Base-by-base conservation (phyloP, 2,797 vertebrate species). In the Pangasius djambal region DNA sequence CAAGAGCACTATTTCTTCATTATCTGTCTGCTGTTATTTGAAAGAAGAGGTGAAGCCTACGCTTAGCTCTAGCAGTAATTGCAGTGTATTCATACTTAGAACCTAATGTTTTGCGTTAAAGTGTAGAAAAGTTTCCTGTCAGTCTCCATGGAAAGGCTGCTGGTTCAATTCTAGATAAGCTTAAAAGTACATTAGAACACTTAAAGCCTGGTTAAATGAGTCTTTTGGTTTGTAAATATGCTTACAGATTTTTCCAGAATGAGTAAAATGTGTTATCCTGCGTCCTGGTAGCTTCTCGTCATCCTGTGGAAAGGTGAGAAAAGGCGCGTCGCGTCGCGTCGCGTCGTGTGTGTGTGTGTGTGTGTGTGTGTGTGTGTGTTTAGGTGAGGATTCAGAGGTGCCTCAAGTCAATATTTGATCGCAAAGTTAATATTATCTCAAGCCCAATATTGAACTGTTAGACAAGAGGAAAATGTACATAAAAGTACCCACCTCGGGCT, bases 381-480 rank as follows among this genome's bases (percentile, higher is more conserved):
- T 94, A 93, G 88, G 93, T 94, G 94, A 95, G 95, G 95, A 96
- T 96, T 95, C 95, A 94, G 95, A 96, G 94, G 94, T 95, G 94
- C 93, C 94, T 94, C 95, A 93, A 94, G 95, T 95, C 95, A 95
- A 96, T 94, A 95, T 96, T 95, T 95, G 96, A 95, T 96, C 95
- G 93, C 94, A 94, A 95, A 96, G 96, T 96, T 96, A 96, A 96
- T 95, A 95, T 95, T 94, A 95, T 96, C 95, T 96, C 95, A 96
- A 95, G 95, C 94, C 96, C 95, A 96, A 96, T 96, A 95, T 93
- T 95, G 95, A 95, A 94, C 95, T 93, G 94, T 95, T 18, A 70
- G 75, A 81, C 78, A 70, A 95, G 95, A 92, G 83, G 82, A 75
- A 87, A 86, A 89, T 63, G 91, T 95, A 94, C 94, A 96, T 94